These are phyloP conservation scores for Anabacerthia variegaticeps DNA, from an alignment of 2,797 vertebrate species.

Conservation along the genomic window DNA sequence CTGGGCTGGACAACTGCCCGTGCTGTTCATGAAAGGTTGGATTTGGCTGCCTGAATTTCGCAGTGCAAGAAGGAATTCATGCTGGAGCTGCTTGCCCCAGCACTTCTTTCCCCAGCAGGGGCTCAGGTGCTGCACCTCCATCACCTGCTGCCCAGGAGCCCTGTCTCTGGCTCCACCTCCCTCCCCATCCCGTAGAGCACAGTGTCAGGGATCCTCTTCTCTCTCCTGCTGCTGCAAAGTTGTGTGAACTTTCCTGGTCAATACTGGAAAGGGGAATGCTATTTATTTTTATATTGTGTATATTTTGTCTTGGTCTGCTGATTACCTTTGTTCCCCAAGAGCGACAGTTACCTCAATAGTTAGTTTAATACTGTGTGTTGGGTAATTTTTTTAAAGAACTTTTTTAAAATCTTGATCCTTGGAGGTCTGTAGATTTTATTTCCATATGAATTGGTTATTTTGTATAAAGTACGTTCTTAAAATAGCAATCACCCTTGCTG, in stretches of 20 bases:
- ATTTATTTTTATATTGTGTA: slow-evolving; percentile 85
- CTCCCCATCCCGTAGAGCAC: slow-evolving; percentile 23
- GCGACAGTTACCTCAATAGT: slow-evolving; percentile 83
- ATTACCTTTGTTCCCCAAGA: slow-evolving; percentile 77
- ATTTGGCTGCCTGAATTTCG: not conserved
- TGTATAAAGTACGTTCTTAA: slow-evolving; percentile 85
- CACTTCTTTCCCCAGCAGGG: not conserved
- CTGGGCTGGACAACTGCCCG: not conserved
- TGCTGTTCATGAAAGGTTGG: not conserved
- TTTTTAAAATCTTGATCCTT: slow-evolving; percentile 79
- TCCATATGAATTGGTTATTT: slow-evolving; percentile 85
- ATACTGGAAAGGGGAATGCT: slow-evolving; percentile 78
- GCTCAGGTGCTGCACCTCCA: not conserved
- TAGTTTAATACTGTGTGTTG: slow-evolving; percentile 79
- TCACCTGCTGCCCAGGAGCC: not conserved
- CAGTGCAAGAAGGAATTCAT: not conserved
- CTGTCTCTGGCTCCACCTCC: not conserved
- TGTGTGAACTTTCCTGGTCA: slow-evolving; percentile 74
- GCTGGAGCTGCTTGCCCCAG: not conserved
- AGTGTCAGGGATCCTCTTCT: slow-evolving; percentile 68
- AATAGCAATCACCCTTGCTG: slow-evolving; percentile 69
- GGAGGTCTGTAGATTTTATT: slow-evolving; percentile 84
- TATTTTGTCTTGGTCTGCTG: slow-evolving; percentile 83
- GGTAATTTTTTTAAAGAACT: slow-evolving; percentile 78
- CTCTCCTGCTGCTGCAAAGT: slow-evolving; percentile 69